Conservation (phyloP, 1,140 invertebrate species). For the Mizuhopecten yessoensis region DNA sequence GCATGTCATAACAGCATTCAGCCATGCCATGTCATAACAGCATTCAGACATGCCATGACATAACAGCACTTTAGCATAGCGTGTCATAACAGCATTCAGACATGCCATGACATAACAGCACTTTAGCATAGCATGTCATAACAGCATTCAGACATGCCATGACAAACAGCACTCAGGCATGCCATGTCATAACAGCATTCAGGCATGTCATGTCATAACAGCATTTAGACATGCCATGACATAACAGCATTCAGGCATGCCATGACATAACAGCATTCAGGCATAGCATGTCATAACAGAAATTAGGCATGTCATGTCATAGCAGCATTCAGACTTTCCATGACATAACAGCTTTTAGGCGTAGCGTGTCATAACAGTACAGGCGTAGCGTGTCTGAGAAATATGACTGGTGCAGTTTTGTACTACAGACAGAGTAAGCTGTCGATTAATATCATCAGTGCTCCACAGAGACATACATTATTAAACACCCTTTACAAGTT, state of each 20-base stretch:
- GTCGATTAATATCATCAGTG: neutral
- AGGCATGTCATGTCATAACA: neutral
- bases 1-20: neutral
- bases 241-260: neutral
- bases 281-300: too few relatives aligned
- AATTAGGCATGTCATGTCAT: neutral
- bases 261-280: neutral
- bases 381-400: neutral
- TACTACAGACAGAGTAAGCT: neutral
- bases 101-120: neutral
- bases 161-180: neutral
- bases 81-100: neutral
- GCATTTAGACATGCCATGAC: too few relatives aligned
- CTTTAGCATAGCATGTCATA: too few relatives aligned
- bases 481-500: too few relatives aligned
- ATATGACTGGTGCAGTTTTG: neutral
- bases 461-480: too few relatives aligned
- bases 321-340: too few relatives aligned
- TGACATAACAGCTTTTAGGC: too few relatives aligned
- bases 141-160: neutral
- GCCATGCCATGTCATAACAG: too few relatives aligned
- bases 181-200: neutral
- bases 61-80: too few relatives aligned
- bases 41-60: too few relatives aligned
- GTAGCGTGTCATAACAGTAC: neutral